Percentiles rank a stretch among this genome's conserved stretches.
Conservation (phyloP, 2,113 vertebrate species). For the Chamaea fasciata region DNA sequence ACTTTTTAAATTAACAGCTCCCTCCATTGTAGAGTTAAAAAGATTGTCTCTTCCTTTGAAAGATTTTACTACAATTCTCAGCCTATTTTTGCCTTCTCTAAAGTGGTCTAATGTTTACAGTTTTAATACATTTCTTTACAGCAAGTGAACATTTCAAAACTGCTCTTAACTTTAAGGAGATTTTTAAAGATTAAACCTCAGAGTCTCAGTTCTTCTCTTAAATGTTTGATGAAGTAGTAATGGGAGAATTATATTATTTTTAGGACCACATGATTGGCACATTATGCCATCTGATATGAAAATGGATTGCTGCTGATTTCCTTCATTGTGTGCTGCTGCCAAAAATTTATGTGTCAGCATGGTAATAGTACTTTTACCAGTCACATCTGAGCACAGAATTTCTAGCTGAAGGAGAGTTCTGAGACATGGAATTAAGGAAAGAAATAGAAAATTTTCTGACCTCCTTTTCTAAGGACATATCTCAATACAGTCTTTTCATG, state of each 20-base stretch:
- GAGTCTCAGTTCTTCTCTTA: not conserved
- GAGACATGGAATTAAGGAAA: not conserved
- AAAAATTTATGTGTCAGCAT: not conserved
- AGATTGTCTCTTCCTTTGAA: not conserved
- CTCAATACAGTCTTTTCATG: accelerated
- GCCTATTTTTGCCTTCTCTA: not conserved
- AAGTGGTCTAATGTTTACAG: not conserved
- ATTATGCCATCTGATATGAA: not conserved
- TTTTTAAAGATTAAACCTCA: not conserved
- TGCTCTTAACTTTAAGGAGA: not conserved
- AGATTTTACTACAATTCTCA: not conserved
- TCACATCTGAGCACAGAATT: not conserved
- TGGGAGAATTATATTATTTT: not conserved
- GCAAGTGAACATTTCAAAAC: not conserved
- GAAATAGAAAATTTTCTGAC: not conserved
- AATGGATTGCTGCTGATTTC: not conserved
- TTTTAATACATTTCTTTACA: not conserved
- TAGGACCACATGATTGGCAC: not conserved
- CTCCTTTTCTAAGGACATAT: not conserved
- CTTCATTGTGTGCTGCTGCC: not conserved
- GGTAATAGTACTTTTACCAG: not conserved
- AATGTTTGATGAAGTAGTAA: not conserved
- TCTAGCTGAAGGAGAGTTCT: not conserved
- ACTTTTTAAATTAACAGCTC: not conserved
- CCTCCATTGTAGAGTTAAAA: not conserved